Conservation (phyloP, 2,888 invertebrate species). For the Catocala fraxini region DNA sequence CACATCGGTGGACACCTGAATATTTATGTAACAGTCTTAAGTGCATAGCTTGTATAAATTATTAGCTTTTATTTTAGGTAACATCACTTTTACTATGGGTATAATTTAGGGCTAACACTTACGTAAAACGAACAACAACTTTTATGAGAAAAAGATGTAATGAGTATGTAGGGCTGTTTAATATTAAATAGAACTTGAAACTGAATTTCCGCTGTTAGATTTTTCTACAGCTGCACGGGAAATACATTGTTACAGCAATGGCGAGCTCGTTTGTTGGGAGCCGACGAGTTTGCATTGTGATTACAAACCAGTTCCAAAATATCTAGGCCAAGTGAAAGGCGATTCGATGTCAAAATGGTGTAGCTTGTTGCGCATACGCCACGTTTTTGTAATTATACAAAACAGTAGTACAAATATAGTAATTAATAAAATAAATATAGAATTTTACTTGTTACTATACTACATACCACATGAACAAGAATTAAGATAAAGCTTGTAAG, state of each 20-base stretch:
- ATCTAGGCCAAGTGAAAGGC: slow-evolving; percentile 87
- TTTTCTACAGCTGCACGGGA: slow-evolving; percentile 64
- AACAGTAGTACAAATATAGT: too few species aligned
- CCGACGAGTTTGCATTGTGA: slow-evolving; percentile 71
- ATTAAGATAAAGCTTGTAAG: too few species aligned
- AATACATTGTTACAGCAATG: slow-evolving; percentile 64
- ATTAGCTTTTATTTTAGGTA: background rate
- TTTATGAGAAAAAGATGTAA: background rate
- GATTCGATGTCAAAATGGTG: slow-evolving; percentile 75
- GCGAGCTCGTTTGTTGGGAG: slow-evolving; percentile 51
- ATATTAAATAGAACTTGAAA: slow-evolving; percentile 19
- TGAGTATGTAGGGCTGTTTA: slow-evolving; percentile 25
- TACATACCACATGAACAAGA: too few species aligned
- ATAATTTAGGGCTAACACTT: background rate
- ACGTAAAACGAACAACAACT: background rate
- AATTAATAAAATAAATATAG: background rate
- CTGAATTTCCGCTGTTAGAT: slow-evolving; percentile 35
- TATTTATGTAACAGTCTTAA: background rate
- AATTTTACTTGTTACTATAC: background rate
- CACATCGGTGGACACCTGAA: background rate
- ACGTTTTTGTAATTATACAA: slow-evolving; percentile 48
- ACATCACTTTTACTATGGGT: background rate
- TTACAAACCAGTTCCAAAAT: slow-evolving; percentile 84
- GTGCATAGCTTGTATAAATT: background rate
- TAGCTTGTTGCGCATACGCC: slow-evolving; percentile 62